Conservation (phyloP, 2,797 vertebrate species). For the Hypotaenidia philippensis region DNA sequence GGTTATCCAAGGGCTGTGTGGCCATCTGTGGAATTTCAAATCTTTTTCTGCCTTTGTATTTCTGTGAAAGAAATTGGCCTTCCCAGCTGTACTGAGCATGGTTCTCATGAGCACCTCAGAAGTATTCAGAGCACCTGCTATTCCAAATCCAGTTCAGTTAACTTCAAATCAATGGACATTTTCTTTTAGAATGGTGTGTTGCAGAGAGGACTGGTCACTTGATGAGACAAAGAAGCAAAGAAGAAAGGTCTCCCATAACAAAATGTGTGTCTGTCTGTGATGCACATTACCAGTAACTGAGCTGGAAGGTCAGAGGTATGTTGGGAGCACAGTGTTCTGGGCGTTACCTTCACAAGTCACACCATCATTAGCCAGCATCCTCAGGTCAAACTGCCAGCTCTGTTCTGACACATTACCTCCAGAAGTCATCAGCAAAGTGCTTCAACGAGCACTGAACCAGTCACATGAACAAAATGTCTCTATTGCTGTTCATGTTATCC, state of each 20-base stretch:
- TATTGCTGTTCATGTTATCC: not conserved
- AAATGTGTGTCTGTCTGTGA: conserved; percentile 18
- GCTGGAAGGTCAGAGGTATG: not conserved
- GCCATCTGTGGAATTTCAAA: not conserved
- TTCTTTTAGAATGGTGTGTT: not conserved
- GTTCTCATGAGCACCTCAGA: not conserved
- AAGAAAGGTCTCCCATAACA: conserved; percentile 1
- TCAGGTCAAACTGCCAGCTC: not conserved
- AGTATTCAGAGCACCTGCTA: not conserved
- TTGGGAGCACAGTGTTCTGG: not conserved
- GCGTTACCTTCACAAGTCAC: not conserved
- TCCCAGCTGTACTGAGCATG: not conserved
- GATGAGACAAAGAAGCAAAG: not conserved
- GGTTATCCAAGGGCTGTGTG: not conserved
- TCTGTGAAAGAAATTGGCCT: conserved; percentile 1
- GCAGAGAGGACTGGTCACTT: not conserved
- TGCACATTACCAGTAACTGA: conserved; percentile 27
- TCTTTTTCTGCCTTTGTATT: not conserved
- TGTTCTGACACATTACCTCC: not conserved
- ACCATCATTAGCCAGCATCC: not conserved
- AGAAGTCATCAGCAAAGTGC: not conserved
- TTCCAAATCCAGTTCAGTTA: not conserved
- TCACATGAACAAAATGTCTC: not conserved
- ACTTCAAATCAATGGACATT: not conserved
- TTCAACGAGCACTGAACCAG: not conserved